These are phyloP conservation scores for Lepidothrix coronata DNA, from an alignment of 2,113 vertebrate species.

Conservation along the genomic window DNA sequence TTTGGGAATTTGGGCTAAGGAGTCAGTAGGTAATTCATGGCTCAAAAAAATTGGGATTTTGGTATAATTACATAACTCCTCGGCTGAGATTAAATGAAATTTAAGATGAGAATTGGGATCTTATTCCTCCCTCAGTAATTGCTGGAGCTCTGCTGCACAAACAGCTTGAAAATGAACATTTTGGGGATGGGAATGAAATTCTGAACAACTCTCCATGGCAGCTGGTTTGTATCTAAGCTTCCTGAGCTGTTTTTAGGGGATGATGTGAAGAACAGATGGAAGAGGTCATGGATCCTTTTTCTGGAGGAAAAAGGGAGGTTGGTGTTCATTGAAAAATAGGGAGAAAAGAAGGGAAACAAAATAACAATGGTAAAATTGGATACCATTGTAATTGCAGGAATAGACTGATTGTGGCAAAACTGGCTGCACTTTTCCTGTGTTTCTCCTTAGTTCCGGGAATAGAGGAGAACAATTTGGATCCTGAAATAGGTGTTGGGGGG, in stretches of 20 bases:
- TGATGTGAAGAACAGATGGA: background rate
- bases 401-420: background rate
- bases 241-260: background rate
- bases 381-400: background rate
- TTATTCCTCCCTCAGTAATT: fast-evolving
- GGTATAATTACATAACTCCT: background rate
- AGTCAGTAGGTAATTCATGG: background rate
- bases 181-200: background rate
- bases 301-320: background rate
- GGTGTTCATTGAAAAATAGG: background rate
- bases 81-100: background rate
- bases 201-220: background rate
- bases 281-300: fast-evolving
- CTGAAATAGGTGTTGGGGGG: background rate
- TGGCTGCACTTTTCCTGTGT: background rate
- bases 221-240: background rate
- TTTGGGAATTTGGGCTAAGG: background rate
- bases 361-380: background rate
- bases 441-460: background rate
- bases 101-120: background rate
- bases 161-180: background rate
- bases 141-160: background rate
- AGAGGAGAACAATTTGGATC: background rate
- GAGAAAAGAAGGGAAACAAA: background rate
- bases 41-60: background rate